phyloP scores from a whole-genome alignment of 2,113 vertebrate species.

The Terrapene triunguis region DNA sequence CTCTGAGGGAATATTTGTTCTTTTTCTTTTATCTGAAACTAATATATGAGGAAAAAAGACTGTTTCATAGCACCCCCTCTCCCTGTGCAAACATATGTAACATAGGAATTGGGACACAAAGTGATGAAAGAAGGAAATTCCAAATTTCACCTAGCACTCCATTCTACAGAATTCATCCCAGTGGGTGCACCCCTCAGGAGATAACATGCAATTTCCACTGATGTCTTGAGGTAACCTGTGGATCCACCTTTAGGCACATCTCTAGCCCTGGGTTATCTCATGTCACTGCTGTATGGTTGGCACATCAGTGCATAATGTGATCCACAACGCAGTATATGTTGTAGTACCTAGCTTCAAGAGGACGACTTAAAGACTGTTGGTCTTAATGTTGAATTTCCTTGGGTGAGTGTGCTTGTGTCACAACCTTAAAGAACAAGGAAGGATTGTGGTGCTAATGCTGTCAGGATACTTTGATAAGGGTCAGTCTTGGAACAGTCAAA shows the following conservation, averaged over 20 bases:
- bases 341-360: rapidly evolving
- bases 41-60: neutral
- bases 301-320: neutral
- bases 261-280: neutral
- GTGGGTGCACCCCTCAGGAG: neutral
- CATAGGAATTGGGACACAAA: neutral
- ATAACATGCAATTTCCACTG: neutral
- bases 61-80: neutral
- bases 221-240: neutral
- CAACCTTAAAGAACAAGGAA: neutral
- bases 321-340: rapidly evolving
- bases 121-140: neutral
- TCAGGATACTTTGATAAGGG: neutral
- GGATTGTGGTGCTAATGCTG: rapidly evolving
- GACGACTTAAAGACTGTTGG: rapidly evolving
- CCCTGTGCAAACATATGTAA: rapidly evolving
- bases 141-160: neutral
- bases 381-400: rapidly evolving
- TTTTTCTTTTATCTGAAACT: neutral
- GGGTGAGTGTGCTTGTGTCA: neutral
- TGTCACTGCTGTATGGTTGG: neutral
- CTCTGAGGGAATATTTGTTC: slow-evolving; percentile 10
- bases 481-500: neutral
- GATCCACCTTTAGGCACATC: neutral
- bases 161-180: neutral